Evolutionary conservation across 2,113 vertebrate species (phyloP), one percentile per base, ranked within the genome.

Genomic region (Sisor rabdophorus): DNA sequence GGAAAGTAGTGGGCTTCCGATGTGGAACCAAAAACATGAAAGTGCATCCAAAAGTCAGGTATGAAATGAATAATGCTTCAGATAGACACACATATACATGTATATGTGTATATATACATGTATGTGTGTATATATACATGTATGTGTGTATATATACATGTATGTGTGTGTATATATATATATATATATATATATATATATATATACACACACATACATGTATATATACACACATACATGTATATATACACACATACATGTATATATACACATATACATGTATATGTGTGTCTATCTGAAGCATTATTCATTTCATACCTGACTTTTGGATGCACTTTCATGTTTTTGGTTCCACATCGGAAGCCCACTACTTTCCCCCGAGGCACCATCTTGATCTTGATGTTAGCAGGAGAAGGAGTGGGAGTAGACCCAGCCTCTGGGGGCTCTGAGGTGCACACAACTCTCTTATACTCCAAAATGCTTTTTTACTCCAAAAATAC

Each of bases 1-100:
- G 92, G 58, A 89, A 89, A 73, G 88, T 90, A 48, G 87, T 94
- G n/a, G 92, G 90, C 61, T 93, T 94, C 85, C 91, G 91, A 82
- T 94, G 93, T 48, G 91, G 92, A 63, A 84, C 89, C 60, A 91
- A 88, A 71, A 86, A 80, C 47, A 81, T 58, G 0, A 80, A 75
- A 28, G 76, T 81, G 0, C 84, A 74, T 0, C 88, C 89, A 11
- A 92, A 89, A 90, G 87, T 93, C 85, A 93, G 93, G 93, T 93
- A 81, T 16, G 2, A 11, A 15, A 52, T 4, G 17, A 10, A 9
- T 8, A 44, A 44, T 10, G 40, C 40, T 44, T 44, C 50, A 52
- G 44, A 12, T 6, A 8, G 44, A 8, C 12, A 47, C 2, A 52
- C 6, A 52, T 2, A 52, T 19, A 52, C 50, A 52, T 6, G 44